Percentiles rank a stretch among this genome's conserved stretches.
Conservation (phyloP, 2,113 vertebrate genomes). For the Nothocercus nigrocapillus region DNA sequence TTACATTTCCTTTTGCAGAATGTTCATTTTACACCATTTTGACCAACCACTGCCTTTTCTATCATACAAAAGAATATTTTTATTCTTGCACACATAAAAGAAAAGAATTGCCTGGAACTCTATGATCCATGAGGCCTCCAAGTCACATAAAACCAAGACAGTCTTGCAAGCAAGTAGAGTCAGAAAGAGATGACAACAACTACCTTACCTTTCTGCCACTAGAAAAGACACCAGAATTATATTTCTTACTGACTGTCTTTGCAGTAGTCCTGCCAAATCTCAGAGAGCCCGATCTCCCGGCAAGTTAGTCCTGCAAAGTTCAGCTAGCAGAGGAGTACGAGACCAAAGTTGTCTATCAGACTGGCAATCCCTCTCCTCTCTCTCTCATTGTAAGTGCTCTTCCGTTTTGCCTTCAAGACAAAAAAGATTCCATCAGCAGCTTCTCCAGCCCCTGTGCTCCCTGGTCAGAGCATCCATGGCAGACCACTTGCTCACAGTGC, state of each 20-base stretch:
- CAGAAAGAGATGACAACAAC: background rate
- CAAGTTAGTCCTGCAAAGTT: fast-evolving
- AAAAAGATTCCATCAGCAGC: background rate
- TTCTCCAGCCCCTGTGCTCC: background rate
- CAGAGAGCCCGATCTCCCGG: fast-evolving
- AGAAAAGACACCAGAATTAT: background rate
- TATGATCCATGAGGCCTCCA: background rate
- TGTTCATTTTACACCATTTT: background rate
- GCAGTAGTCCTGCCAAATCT: background rate
- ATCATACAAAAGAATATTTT: background rate
- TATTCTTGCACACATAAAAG: background rate
- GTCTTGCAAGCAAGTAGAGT: background rate
- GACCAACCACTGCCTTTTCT: background rate
- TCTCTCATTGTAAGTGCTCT: background rate
- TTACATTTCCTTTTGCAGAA: background rate
- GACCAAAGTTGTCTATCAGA: background rate
- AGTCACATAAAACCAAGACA: background rate
- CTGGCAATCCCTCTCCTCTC: background rate
- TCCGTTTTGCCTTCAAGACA: background rate
- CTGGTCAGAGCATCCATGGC: background rate
- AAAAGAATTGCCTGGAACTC: background rate
- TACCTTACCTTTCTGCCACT: background rate
- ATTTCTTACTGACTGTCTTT: background rate
- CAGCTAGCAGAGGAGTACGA: background rate
- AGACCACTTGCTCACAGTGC: background rate